phyloP scores from a whole-genome alignment of 2,797 vertebrate species.

The Amblyopsis hoosieri region DNA sequence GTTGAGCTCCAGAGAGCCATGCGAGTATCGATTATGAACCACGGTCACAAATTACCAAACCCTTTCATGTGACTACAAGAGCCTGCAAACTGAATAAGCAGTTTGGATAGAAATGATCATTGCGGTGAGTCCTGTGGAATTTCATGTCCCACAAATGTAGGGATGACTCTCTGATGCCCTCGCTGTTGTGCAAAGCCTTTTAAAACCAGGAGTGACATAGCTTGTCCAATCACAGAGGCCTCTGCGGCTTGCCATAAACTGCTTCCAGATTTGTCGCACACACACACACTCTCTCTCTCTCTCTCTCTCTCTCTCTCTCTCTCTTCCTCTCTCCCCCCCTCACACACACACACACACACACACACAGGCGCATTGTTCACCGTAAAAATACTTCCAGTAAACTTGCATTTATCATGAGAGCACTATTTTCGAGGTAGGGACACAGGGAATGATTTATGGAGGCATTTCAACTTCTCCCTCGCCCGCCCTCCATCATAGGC shows the following conservation, averaged over 20 bases:
- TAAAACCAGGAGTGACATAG: conserved; percentile 77
- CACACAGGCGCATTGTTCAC: conserved; percentile 74
- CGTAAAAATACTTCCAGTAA: conserved; percentile 80
- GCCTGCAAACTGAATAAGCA: conserved; percentile 58
- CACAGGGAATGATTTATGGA: conserved; percentile 77
- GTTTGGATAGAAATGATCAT: conserved; percentile 62
- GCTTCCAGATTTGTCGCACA: conserved; percentile 81
- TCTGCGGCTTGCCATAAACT: conserved; percentile 80
- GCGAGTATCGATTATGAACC: conserved; percentile 57
- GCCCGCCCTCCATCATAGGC: conserved; percentile 68
- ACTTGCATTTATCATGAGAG: conserved; percentile 78
- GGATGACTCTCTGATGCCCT: conserved; percentile 74
- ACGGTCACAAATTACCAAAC: conserved; percentile 59
- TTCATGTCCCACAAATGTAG: conserved; percentile 61
- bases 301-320: conserved; percentile 33
- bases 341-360: conserved; percentile 28
- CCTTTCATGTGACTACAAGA: conserved; percentile 54
- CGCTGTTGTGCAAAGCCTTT: conserved; percentile 73
- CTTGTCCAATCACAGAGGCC: conserved; percentile 78
- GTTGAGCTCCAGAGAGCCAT: conserved; percentile 50
- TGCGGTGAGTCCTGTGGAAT: conserved; percentile 67
- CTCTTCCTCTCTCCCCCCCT: conserved; percentile 7
- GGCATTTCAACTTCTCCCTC: conserved; percentile 62
- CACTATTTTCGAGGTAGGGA: conserved; percentile 76
- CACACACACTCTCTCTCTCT: conserved; percentile 36